phyloP scores from a whole-genome alignment of 1,140 invertebrate genomes.

The Drosophila kepulauana region DNA sequence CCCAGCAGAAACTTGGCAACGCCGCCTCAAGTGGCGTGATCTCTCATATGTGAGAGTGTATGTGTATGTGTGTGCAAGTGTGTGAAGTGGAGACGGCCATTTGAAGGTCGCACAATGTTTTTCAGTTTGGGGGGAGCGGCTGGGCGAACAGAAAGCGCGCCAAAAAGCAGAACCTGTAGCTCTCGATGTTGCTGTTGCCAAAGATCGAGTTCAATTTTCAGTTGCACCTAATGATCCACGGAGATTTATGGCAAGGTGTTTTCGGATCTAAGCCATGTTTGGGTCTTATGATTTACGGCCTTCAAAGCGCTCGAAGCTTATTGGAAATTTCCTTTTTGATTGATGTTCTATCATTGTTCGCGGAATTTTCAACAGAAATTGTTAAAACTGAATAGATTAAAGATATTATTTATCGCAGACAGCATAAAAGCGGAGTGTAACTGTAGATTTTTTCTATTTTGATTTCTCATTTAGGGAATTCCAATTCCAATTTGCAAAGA shows the following conservation, averaged over 20 bases:
- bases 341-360: constrained; percentile 54
- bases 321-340: constrained; percentile 68
- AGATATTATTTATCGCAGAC: not conserved
- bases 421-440: not conserved
- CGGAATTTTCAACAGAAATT: constrained; percentile 37
- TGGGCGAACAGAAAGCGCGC: constrained; percentile 60
- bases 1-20: constrained; percentile 67
- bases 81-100: constrained; percentile 55
- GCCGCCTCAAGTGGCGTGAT: constrained; percentile 58
- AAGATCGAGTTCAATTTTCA: constrained; percentile 54
- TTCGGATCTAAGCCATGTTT: constrained; percentile 68
- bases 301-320: constrained; percentile 61
- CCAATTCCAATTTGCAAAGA: constrained; percentile 3
- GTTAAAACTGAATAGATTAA: constrained; percentile 11
- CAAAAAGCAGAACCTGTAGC: constrained; percentile 60
- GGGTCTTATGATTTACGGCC: constrained; percentile 68
- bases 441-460: constrained; percentile 5
- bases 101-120: constrained; percentile 71
- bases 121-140: constrained; percentile 13
- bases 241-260: constrained; percentile 75
- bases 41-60: constrained; percentile 29
- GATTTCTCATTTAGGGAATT: not conserved
- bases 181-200: constrained; percentile 23
- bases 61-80: no score
- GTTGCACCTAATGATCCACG: constrained; percentile 72